Evolutionary conservation across 2,888 invertebrate genomes (phyloP).

Genomic region (Sinhomidia bicolor): DNA sequence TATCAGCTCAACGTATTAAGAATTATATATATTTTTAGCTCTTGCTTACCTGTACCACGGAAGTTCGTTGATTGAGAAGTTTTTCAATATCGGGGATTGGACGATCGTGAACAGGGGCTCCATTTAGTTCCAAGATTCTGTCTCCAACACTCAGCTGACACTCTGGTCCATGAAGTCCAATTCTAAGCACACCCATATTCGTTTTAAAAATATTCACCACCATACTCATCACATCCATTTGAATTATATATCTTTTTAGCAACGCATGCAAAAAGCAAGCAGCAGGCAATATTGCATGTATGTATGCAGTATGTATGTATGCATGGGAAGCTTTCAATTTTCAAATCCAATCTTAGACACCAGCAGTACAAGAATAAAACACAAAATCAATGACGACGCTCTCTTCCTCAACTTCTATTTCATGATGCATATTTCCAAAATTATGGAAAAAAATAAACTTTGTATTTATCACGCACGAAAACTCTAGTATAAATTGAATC

Average conservation of each 20-base stretch:
- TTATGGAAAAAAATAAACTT: no score
- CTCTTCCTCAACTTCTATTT: not conserved
- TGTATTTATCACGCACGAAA: no score
- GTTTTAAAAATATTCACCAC: conserved; percentile 67
- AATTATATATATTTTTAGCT: no score
- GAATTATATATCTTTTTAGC: not conserved
- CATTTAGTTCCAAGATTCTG: conserved; percentile 95
- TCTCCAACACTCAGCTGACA: conserved; percentile 86
- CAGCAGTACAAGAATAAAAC: no score
- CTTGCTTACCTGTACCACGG: conserved; percentile 88
- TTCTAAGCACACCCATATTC: conserved; percentile 78
- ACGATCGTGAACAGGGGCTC: conserved; percentile 91
- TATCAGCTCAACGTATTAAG: not conserved
- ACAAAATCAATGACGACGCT: not conserved
- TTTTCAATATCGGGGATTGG: conserved; percentile 91
- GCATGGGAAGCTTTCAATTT: not conserved
- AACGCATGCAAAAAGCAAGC: not conserved
- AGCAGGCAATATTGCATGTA: not conserved
- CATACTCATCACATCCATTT: conserved; percentile 46
- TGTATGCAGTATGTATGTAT: no score
- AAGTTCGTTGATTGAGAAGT: conserved; percentile 87
- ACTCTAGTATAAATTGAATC: no score
- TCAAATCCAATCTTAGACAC: no score
- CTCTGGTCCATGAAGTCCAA: conserved; percentile 78
- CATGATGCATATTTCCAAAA: conserved; percentile 22